phyloP scores from a whole-genome alignment of 2,888 invertebrate genomes.

The Amblyjoppa fuscipennis region DNA sequence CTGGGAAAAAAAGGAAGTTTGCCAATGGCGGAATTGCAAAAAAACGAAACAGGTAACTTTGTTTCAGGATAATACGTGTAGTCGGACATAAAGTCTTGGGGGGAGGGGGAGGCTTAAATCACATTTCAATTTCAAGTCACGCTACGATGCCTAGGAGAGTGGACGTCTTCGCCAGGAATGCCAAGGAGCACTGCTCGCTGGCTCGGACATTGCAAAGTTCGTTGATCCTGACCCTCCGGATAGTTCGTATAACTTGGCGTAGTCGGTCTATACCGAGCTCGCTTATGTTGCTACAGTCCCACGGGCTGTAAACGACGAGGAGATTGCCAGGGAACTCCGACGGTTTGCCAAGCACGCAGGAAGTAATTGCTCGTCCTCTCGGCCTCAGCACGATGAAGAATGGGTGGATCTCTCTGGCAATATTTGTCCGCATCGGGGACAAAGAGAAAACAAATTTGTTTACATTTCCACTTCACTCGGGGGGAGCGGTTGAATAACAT shows the following conservation, averaged over 20 bases:
- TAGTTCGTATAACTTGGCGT: slow-evolving; percentile 61
- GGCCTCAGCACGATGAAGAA: slow-evolving; percentile 10
- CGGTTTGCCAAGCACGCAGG: slow-evolving; percentile 62
- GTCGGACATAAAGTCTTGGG: not conserved
- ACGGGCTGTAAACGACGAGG: slow-evolving; percentile 58
- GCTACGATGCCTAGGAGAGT: slow-evolving; percentile 35
- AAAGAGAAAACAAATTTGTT: slow-evolving; percentile 57
- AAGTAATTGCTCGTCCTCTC: slow-evolving; percentile 65
- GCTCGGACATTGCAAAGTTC: slow-evolving; percentile 51
- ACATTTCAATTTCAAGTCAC: slow-evolving; percentile 53
- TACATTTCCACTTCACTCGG: slow-evolving; percentile 4
- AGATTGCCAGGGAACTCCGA: slow-evolving; percentile 57
- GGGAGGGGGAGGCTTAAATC: slow-evolving; percentile 4
- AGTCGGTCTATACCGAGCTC: slow-evolving; percentile 35
- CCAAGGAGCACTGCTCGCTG: slow-evolving; percentile 30
- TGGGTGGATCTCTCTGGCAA: slow-evolving; percentile 39
- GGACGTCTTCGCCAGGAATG: slow-evolving; percentile 41
- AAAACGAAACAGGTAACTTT: not conserved
- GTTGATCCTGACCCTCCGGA: slow-evolving; percentile 43
- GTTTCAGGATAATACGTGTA: not conserved
- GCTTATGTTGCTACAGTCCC: slow-evolving; percentile 43
- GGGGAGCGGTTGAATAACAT: slow-evolving; percentile 1
- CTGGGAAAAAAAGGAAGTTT: not conserved
- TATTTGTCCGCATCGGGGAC: slow-evolving; percentile 58
- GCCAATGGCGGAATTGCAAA: not conserved